Evolutionary conservation across 1,140 invertebrate species (phyloP).

Genomic region (Proctacanthus coquilletti): DNA sequence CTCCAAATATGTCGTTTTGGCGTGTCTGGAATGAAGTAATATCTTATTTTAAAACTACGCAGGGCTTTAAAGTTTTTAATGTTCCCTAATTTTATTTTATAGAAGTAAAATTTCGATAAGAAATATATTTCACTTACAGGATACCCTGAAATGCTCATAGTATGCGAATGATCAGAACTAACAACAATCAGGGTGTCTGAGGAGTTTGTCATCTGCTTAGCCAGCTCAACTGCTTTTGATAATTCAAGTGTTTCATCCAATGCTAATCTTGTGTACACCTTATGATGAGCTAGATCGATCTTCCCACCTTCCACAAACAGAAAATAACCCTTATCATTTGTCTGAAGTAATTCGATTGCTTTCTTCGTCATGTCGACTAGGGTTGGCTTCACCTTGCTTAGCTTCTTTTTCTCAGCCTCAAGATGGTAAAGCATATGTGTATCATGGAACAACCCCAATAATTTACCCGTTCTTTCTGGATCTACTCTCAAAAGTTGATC

Average conservation of each 20-base stretch:
- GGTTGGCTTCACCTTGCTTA: conserved; percentile 35
- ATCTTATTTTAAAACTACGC: neutral
- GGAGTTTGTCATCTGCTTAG: conserved; percentile 33
- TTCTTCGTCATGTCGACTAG: conserved; percentile 68
- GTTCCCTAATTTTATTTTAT: neutral
- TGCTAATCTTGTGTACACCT: conserved; percentile 49
- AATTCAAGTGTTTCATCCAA: conserved; percentile 47
- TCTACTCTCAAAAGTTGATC: conserved; percentile 30
- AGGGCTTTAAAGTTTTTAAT: neutral
- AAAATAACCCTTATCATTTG: conserved; percentile 51
- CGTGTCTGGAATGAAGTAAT: neutral
- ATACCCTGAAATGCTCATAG: conserved; percentile 47
- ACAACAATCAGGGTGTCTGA: conserved; percentile 49
- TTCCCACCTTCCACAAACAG: conserved; percentile 42
- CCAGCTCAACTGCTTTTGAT: conserved; percentile 37
- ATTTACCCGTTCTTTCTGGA: conserved; percentile 24
- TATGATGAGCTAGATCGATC: conserved; percentile 73
- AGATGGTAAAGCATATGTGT: conserved; percentile 37
- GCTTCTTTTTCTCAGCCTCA: conserved; percentile 33
- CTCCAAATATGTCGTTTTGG: neutral
- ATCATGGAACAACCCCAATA: conserved; percentile 36
- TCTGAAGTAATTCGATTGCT: conserved; percentile 61
- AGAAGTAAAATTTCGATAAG: neutral
- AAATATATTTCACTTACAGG: conserved; percentile 23
- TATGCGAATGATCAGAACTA: conserved; percentile 53